A percentile compares a stretch with the other conserved stretches of the same genome.
phyloP scores from a whole-genome alignment of 2,113 vertebrate species.

The Sylvia atricapilla region DNA sequence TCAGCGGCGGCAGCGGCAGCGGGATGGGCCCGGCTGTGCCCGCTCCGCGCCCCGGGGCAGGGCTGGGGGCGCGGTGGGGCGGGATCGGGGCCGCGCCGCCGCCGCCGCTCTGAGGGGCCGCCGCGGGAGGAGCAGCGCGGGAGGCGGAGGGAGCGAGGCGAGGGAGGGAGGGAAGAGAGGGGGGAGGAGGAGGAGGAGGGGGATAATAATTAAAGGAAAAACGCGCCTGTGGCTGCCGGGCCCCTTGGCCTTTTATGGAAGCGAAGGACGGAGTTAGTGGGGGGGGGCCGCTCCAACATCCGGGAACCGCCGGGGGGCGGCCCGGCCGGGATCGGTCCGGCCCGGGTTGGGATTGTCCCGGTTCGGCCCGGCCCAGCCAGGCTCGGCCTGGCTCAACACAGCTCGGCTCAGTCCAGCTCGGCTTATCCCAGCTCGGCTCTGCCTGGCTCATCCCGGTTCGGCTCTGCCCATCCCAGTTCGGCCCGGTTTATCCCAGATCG shows the following conservation, averaged over 20 bases:
- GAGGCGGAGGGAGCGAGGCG: background rate
- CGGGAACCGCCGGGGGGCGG: constrained; percentile 62
- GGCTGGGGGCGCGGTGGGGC: background rate
- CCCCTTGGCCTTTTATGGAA: constrained; percentile 80
- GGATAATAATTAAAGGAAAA: constrained; percentile 44
- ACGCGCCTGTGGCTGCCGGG: constrained; percentile 7
- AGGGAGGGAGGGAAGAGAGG: background rate
- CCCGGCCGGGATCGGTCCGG: background rate
- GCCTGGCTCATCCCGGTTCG: fast-evolving
- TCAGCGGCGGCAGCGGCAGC: background rate
- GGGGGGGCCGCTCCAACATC: constrained; percentile 77
- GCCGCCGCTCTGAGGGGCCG: background rate
- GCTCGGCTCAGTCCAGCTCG: too few relatives aligned
- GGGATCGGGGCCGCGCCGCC: background rate
- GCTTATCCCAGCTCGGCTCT: background rate
- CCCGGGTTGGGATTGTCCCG: background rate
- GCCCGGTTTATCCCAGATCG: background rate
- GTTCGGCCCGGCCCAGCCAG: background rate
- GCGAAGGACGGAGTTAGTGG: constrained; percentile 65
- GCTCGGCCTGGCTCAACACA: too few relatives aligned
- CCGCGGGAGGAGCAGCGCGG: background rate
- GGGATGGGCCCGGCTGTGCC: background rate
- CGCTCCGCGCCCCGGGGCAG: background rate
- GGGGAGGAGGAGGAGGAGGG: background rate
- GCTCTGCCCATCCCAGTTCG: too few relatives aligned